Conservation (phyloP, 2,797 vertebrate genomes). For the Tauraco hartlaubi region DNA sequence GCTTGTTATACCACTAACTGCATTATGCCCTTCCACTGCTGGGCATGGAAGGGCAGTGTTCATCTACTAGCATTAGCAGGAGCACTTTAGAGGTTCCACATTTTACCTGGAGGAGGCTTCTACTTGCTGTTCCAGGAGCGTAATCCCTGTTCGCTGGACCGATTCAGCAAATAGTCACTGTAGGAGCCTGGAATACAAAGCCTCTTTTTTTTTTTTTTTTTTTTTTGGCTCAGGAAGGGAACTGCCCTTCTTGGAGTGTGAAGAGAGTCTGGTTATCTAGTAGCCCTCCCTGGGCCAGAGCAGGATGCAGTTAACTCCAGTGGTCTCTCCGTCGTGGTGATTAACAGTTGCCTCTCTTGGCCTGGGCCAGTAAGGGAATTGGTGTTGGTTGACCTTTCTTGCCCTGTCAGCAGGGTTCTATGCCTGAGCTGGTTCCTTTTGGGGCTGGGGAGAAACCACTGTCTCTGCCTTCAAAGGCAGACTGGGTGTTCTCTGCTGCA, state of each 20-base stretch:
- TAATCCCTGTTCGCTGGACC: not conserved
- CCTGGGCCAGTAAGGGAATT: not conserved
- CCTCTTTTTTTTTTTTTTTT: not conserved
- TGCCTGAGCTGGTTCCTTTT: slow-evolving; percentile 9
- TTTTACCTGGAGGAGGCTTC: slow-evolving; percentile 23
- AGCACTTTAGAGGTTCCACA: slow-evolving; percentile 61
- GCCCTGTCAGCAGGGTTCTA: not conserved
- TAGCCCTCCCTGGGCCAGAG: slow-evolving; percentile 1
- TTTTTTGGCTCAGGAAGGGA: slow-evolving; percentile 15
- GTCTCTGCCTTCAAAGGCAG: not conserved
- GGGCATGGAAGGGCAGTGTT: slow-evolving; percentile 57
- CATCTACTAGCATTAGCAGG: slow-evolving; percentile 30
- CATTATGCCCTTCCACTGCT: slow-evolving; percentile 49
- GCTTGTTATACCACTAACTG: slow-evolving; percentile 9
- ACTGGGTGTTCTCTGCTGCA: not conserved
- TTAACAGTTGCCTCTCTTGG: not conserved
- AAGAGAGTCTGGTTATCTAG: not conserved
- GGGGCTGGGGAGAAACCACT: not conserved
- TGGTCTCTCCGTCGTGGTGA: not conserved
- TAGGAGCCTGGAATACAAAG: slow-evolving; percentile 26
- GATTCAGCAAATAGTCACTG: not conserved
- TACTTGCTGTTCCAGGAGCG: not conserved
- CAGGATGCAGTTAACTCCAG: not conserved
- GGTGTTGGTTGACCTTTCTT: slow-evolving; percentile 25
- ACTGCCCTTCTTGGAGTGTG: slow-evolving; percentile 35